These are phyloP conservation scores for Girardinichthys multiradiatus DNA, from an alignment of 2,113 vertebrate genomes.

Conservation along the genomic window DNA sequence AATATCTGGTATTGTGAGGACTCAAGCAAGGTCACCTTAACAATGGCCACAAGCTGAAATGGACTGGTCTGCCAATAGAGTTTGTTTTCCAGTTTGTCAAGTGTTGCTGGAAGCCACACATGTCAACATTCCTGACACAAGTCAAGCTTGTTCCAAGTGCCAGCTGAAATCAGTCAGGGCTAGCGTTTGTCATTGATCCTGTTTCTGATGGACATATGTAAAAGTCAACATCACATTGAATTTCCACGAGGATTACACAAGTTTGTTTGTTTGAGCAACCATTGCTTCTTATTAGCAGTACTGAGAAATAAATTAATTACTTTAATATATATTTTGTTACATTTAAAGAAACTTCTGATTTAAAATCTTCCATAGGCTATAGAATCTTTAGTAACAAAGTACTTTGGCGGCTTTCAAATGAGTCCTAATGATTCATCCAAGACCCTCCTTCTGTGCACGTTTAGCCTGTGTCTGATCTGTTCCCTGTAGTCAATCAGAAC, in stretches of 20 bases:
- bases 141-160: background rate
- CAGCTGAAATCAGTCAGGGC: background rate
- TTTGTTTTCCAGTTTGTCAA: background rate
- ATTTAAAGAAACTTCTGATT: background rate
- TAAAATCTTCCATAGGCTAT: background rate
- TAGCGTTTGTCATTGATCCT: background rate
- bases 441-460: constrained; percentile 12
- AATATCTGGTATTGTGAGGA: background rate
- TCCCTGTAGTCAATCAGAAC: constrained; percentile 2
- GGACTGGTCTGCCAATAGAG: background rate
- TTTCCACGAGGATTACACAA: background rate
- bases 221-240: background rate
- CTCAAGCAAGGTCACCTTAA: background rate
- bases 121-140: background rate
- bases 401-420: background rate
- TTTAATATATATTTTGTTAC: background rate
- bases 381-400: background rate
- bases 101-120: background rate
- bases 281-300: background rate
- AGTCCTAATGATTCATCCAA: constrained; percentile 11
- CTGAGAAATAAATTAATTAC: background rate
- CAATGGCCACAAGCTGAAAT: background rate
- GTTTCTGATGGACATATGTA: background rate
- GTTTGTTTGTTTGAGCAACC: background rate
- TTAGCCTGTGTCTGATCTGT: constrained; percentile 30